Base-by-base conservation (phyloP, 2,113 vertebrate species). In the Penelope pileata region DNA sequence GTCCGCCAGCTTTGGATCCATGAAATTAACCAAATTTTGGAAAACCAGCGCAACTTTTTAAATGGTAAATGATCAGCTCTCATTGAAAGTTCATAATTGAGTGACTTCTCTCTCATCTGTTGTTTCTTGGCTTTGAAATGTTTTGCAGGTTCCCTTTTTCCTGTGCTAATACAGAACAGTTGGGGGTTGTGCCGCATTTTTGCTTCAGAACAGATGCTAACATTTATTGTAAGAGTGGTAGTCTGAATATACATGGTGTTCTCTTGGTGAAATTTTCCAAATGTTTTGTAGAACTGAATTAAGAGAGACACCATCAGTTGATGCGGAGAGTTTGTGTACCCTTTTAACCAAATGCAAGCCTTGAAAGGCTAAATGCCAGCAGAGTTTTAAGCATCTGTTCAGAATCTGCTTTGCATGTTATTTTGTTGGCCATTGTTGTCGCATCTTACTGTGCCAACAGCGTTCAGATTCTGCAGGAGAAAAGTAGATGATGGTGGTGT, bases 11-110 rank as follows among this genome's bases (percentile, higher is more conserved):
- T 98, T 11, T 99, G 99, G 99, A 98, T 99, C 90, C 98, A 99
- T 36, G 99, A 99, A 97, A 99, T 99, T 96, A 99, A 99, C 98
- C 99, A 99, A 97, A 99, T 99, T 92, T 97, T 99, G 97, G 99
- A 99, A 98, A 99, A 99, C 98, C 99, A 99, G 98, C 99, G 99
- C 93, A 99, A 99, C 95, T 99, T 99, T 97, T 98, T 99, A 97
- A 99, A 99, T 96, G 99, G 99, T 99, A 98, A 98, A n/a, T 73
- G 11, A 32, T 59, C 92, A 92, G 48, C 30, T 89, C 90, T 90
- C 38, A 26, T 42, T 23, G 19, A 8, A 86, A 81, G 64, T 60
- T 93, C 1, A 0, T 78, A 81, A 86, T 17, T 91, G 68, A 85
- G 76, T 4, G 2, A 81, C 26, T 91, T 86, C 34, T 75, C 42